Evolutionary conservation across 2,113 vertebrate species (phyloP), one percentile per base, ranked within the genome.

Genomic region (Laterallus jamaicensis): DNA sequence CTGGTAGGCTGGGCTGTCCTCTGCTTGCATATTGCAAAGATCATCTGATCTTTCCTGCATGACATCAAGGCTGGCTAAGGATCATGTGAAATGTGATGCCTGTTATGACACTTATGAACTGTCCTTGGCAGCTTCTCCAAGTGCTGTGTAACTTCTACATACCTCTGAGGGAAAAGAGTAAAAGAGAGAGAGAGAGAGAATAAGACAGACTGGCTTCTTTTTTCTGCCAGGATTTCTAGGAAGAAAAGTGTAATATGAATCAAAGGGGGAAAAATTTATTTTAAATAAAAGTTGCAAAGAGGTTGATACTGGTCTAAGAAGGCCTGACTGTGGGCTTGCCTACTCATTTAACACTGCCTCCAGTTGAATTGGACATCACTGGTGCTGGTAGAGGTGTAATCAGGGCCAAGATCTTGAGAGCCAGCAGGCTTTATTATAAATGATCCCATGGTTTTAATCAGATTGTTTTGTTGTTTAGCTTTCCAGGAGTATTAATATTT

Each of bases 71-170:
- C 78, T 94, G 94, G 70, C 58, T 63, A 70, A 89, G 68, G 91
- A 91, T 35, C 2, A 0, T 2, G 28, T 60, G 70, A 95, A 95
- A 93, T n/a, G 40, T 18, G 50, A 97, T 95, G 98, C 99, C 98
- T 80, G 98, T 99, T 42, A 99, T 9, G 40, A 99, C 99, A 21
- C 98, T 98, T 93, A 98, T 2, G 98, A 99, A 58, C 98, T 96
- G 92, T 99, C 98, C 77, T 98, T 98, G 32, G 98, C 98, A 40
- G 98, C 98, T 68, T 98, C 95, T 84, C 98, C 88, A 90, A 99
- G 97, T 54, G 98, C 98, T 97, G 88, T 1, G 98, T 97, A 84
- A 99, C 98, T 94, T 99, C 98, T 6, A 71, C 70, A 92, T 98
- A 99, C 98, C 98, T 99, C 98, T 99, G 26, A 29, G 55, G 26